phyloP scores from a whole-genome alignment of 2,113 vertebrate genomes.

The Acanthochromis polyacanthus region DNA sequence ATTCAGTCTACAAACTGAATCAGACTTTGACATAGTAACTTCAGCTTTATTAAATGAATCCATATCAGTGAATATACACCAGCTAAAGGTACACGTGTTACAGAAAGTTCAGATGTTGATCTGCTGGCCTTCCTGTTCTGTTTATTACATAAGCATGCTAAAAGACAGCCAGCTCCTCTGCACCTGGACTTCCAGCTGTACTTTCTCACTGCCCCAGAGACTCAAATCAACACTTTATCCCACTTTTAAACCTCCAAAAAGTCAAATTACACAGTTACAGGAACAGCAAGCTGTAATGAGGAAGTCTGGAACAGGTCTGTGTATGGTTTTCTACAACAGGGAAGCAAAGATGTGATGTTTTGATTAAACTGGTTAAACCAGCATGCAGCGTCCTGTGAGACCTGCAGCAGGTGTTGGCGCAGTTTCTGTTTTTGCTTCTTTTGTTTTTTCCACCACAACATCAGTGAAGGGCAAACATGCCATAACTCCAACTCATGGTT shows the following conservation, averaged over 20 bases:
- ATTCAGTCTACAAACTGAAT: too few relatives aligned
- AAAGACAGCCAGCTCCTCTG: background rate
- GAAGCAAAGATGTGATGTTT: background rate
- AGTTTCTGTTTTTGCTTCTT: background rate
- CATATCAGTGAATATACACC: too few relatives aligned
- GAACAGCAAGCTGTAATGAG: background rate
- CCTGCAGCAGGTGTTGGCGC: conserved; percentile 15
- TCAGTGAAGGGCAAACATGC: background rate
- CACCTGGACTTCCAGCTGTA: conserved; percentile 24
- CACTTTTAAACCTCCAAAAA: background rate
- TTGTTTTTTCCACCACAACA: background rate
- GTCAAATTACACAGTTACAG: too few relatives aligned
- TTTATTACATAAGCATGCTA: conserved; percentile 37
- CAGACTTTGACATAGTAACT: too few relatives aligned
- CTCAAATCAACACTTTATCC: background rate
- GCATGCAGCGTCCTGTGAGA: background rate
- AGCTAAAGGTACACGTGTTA: too few relatives aligned
- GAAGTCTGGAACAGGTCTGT: background rate
- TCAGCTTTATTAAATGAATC: too few relatives aligned
- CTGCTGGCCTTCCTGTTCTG: background rate
- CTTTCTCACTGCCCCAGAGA: conserved; percentile 29
- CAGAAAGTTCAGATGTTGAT: conserved; percentile 1
- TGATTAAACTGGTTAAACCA: background rate
- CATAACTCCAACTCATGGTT: background rate
- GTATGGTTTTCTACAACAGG: background rate